These are phyloP conservation scores for Scelioninae gen. 2 DNA, from an alignment of 2,888 invertebrate genomes.

Conservation along the genomic window DNA sequence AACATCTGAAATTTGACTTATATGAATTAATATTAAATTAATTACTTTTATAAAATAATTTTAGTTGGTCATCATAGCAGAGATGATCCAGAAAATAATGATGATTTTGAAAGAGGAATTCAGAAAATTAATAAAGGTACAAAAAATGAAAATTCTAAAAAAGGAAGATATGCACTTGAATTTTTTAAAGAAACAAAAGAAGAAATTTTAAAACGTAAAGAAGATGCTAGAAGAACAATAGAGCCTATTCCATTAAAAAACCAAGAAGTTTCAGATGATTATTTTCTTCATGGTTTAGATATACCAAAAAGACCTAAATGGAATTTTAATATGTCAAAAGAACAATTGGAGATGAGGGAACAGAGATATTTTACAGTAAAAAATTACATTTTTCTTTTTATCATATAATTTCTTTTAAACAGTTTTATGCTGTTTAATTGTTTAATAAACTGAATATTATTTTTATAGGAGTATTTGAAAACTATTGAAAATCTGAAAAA, in stretches of 20 bases:
- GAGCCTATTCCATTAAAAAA: slow-evolving; percentile 78
- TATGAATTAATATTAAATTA: too few relatives aligned
- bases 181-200: slow-evolving; percentile 88
- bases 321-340: slow-evolving; percentile 85
- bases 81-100: slow-evolving; percentile 70
- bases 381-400: too few relatives aligned
- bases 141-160: slow-evolving; percentile 75
- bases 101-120: slow-evolving; percentile 64
- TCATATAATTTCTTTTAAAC: too few relatives aligned
- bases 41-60: slow-evolving; percentile 4
- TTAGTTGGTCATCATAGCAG: slow-evolving; percentile 60
- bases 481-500: slow-evolving; percentile 80
- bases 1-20: too few relatives aligned
- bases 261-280: slow-evolving; percentile 83
- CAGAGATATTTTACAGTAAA: slow-evolving; percentile 87
- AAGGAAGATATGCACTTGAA: slow-evolving; percentile 86
- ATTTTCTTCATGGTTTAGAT: slow-evolving; percentile 82
- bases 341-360: slow-evolving; percentile 86
- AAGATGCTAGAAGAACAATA: slow-evolving; percentile 80
- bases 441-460: background rate
- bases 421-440: too few relatives aligned
- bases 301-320: slow-evolving; percentile 92
- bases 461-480: slow-evolving; percentile 84
- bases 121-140: slow-evolving; percentile 83
- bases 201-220: slow-evolving; percentile 83